Evolutionary conservation across 2,888 invertebrate species (phyloP).

Genomic region (Acleris laterana): DNA sequence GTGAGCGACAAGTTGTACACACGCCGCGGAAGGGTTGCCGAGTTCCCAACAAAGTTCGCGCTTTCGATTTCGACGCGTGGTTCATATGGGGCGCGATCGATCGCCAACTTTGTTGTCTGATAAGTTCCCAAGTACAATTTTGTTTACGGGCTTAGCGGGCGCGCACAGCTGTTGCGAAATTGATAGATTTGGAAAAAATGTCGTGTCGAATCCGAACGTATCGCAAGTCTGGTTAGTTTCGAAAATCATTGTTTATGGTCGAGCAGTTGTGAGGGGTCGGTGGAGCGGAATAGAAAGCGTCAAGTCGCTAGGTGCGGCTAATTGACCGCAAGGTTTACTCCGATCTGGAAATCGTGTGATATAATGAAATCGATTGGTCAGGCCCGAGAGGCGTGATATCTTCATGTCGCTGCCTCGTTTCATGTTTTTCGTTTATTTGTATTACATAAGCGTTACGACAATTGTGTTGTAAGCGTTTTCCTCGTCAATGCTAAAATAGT

Average conservation of each 20-base stretch:
- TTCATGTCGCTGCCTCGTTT: conserved; percentile 29
- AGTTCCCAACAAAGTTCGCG: conserved; percentile 69
- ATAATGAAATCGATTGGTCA: conserved; percentile 55
- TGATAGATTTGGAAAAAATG: conserved; percentile 52
- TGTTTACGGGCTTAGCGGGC: conserved; percentile 49
- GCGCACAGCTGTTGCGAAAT: conserved; percentile 54
- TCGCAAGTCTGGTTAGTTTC: conserved; percentile 62
- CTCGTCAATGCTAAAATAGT: not conserved
- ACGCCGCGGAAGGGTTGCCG: conserved; percentile 75
- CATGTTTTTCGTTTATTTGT: conserved; percentile 30
- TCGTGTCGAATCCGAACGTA: conserved; percentile 65
- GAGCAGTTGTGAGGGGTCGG: conserved; percentile 73
- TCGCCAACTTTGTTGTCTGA: conserved; percentile 59
- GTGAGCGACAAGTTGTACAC: conserved; percentile 73
- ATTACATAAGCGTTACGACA: conserved; percentile 25
- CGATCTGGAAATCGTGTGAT: conserved; percentile 66
- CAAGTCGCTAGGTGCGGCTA: conserved; percentile 71
- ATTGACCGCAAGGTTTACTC: conserved; percentile 81
- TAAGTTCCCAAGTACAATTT: conserved; percentile 45
- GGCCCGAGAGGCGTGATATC: conserved; percentile 36
- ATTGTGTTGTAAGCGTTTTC: conserved; percentile 20
- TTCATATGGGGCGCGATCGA: conserved; percentile 80
- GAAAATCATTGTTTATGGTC: conserved; percentile 81
- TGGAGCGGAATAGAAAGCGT: conserved; percentile 80
- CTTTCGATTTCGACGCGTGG: conserved; percentile 79